phyloP scores from a whole-genome alignment of 2,888 invertebrate species.

The Ctena decussata region DNA sequence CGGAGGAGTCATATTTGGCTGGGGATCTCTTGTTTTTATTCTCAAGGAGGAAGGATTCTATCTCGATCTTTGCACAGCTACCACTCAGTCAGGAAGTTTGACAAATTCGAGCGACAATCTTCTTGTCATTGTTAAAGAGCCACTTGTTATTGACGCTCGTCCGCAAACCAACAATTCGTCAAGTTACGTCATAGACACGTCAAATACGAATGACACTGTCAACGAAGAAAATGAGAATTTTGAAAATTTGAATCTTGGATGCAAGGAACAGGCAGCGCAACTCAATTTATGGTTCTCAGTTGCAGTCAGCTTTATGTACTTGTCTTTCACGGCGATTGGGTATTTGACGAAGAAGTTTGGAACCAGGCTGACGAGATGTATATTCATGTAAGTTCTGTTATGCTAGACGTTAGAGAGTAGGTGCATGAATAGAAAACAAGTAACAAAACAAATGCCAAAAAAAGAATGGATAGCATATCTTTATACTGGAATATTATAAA shows the following conservation, averaged over 20 bases:
- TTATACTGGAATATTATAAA: no score
- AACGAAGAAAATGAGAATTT: neutral
- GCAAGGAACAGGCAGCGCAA: constrained; percentile 50
- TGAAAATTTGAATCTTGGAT: constrained; percentile 10
- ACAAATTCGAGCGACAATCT: neutral
- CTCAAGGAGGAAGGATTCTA: constrained; percentile 76
- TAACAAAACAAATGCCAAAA: no score
- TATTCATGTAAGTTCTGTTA: constrained; percentile 56
- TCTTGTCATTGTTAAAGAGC: neutral
- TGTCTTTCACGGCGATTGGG: constrained; percentile 56
- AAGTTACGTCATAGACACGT: neutral
- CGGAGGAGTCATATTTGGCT: constrained; percentile 76
- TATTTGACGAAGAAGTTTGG: constrained; percentile 50
- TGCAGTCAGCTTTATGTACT: constrained; percentile 60
- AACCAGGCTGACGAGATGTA: constrained; percentile 40
- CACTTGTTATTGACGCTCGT: no score
- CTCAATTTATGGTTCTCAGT: constrained; percentile 63
- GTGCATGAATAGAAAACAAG: neutral
- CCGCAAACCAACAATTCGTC: neutral
- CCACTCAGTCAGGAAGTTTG: neutral
- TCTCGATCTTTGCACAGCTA: constrained; percentile 54
- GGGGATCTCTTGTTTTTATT: constrained; percentile 76
- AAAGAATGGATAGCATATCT: no score
- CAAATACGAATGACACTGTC: neutral
- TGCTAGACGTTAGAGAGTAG: neutral